A percentile compares a stretch with the other conserved stretches of the same genome.
phyloP scores from a whole-genome alignment of 1,140 invertebrate species.

The Brachystomella parvula region DNA sequence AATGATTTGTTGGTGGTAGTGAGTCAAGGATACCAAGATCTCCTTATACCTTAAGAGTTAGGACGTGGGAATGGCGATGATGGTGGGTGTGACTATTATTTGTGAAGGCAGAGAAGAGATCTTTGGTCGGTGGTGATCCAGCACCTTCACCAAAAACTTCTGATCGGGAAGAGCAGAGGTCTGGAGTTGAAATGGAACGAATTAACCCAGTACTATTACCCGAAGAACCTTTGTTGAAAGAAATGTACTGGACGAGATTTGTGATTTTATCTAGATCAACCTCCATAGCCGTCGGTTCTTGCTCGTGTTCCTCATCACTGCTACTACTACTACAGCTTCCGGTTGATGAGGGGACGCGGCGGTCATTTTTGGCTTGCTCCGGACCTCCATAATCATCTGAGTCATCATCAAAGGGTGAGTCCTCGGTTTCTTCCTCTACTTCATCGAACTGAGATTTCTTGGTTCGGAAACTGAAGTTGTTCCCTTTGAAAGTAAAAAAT shows the following conservation, averaged over 20 bases:
- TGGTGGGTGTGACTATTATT: not conserved
- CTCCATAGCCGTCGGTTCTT: not conserved
- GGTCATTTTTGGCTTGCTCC: conserved; percentile 28
- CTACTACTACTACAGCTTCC: conserved; percentile 19
- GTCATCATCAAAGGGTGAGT: conserved; percentile 16
- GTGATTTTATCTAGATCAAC: conserved; percentile 37
- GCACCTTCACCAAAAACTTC: not conserved
- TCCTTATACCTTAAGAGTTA: conserved; percentile 5
- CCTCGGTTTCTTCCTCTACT: conserved; percentile 19
- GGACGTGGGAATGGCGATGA: not conserved
- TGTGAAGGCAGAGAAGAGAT: not conserved
- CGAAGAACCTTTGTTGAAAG: conserved; percentile 23
- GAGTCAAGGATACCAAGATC: not conserved
- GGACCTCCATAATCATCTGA: conserved; percentile 28
- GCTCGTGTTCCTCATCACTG: conserved; percentile 34
- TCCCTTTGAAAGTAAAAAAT: not conserved
- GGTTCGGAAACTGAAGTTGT: conserved; percentile 22
- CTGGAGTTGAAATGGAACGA: conserved; percentile 30
- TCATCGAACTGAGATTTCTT: conserved; percentile 31
- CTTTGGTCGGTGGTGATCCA: not conserved
- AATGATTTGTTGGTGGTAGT: not conserved
- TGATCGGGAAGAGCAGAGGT: conserved; percentile 12
- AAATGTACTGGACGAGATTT: conserved; percentile 35
- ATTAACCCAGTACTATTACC: conserved; percentile 13
- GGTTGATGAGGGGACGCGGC: conserved; percentile 31